Evolutionary conservation across 2,113 vertebrate genomes (phyloP), one percentile per base, ranked within the genome.

Genomic region (Proterorhinus semilunaris): DNA sequence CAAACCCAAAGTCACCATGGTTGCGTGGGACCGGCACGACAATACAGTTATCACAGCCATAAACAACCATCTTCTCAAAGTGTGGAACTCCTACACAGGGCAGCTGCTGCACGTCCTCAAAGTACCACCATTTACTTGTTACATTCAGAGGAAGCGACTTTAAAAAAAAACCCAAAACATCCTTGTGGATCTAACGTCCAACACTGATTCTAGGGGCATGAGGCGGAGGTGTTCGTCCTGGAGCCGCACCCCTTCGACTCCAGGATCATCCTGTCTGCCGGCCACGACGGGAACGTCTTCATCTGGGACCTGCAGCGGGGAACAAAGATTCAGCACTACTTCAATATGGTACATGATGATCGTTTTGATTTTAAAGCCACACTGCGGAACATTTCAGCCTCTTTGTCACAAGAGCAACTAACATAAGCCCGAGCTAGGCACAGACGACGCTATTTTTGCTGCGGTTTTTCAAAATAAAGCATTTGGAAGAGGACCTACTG

Each of bases 1-100:
- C 90, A 99, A 97, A 87, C 94, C 96, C 72, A 99, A 97, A 93
- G 98, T 99, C 52, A 98, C 97, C 58, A 99, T 99, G 98, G 96
- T 99, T 69, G 95, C 97, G 44, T 99, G 98, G 98, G 96, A 97
- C 91, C 93, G 94, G 13, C 94, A 96, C 57, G 97, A 99, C 85
- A 92, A 91, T 83, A 92, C 93, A n/a, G 96, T 99, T 42, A 95
- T 98, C 80, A 99, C 98, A 4, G 96, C 98, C 66, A 96, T 98
- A 75, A 98, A 96, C 83, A 96, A 97, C 86, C 94, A 98, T 86
- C 93, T 98, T 68, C 94, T 99, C 71, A 99, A 99, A 95, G 98
- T 99, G 12, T 99, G 98, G 98, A 93, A 98, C 86, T 98, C 97
- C 69, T 93, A 88, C 66, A 96, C 95, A 44, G 98, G 98, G 36